phyloP scores from a whole-genome alignment of 2,888 invertebrate species.

The Rhagonycha lutea region DNA sequence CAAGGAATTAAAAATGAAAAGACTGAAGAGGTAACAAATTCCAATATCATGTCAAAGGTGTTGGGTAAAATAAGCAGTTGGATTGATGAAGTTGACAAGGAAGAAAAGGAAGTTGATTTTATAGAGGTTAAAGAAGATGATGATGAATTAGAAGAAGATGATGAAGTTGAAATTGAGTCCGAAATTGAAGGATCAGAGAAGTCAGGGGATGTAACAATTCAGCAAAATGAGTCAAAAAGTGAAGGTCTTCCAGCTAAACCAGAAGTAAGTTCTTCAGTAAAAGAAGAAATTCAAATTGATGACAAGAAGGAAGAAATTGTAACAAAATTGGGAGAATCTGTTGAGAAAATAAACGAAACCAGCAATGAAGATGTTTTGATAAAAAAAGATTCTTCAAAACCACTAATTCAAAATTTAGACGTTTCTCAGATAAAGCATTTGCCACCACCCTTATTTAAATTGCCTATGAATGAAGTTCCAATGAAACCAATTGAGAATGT shows the following conservation, averaged over 20 bases:
- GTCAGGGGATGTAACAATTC: background rate
- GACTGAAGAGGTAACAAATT: background rate
- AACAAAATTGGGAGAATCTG: background rate
- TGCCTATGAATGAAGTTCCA: background rate
- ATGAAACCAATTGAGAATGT: background rate
- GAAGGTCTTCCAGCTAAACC: background rate
- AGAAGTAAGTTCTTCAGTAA: background rate
- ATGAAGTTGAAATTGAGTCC: background rate
- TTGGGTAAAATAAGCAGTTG: background rate
- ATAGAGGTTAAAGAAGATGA: background rate
- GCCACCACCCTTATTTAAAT: background rate
- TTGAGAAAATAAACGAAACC: background rate
- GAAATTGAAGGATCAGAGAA: background rate
- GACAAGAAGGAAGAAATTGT: background rate
- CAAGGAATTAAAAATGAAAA: background rate
- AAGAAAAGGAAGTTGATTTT: background rate
- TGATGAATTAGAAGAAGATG: background rate
- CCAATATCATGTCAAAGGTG: background rate
- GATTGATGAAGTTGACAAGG: conserved; percentile 32
- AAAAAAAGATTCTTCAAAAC: background rate
- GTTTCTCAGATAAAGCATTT: background rate
- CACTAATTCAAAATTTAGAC: background rate
- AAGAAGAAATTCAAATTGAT: background rate
- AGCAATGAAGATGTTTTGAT: background rate
- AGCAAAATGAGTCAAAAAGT: background rate